Evolutionary conservation across 1,140 invertebrate species (phyloP).

Genomic region (Drosophila lini): DNA sequence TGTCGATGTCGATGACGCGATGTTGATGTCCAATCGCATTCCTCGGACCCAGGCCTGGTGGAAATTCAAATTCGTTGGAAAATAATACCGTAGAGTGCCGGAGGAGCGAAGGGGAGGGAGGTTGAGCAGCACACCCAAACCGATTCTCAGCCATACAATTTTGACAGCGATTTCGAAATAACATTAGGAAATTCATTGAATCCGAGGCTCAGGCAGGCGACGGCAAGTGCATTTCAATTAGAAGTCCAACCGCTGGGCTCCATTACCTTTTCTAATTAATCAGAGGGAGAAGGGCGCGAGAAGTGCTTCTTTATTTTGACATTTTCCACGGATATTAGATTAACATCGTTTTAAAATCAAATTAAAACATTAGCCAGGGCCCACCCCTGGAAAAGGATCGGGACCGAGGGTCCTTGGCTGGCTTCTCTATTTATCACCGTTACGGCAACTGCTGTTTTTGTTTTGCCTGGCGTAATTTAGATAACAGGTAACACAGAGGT

Average conservation of each 20-base stretch:
- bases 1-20: slow-evolving; percentile 35
- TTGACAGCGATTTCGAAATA: slow-evolving; percentile 81
- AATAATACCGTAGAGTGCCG: slow-evolving; percentile 78
- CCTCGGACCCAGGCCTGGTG: slow-evolving; percentile 34
- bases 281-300: slow-evolving; percentile 26
- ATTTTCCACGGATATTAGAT: slow-evolving; percentile 84
- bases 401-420: slow-evolving; percentile 29
- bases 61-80: slow-evolving; percentile 73
- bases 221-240: slow-evolving; percentile 83
- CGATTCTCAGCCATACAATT: slow-evolving; percentile 62
- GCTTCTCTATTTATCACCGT: slow-evolving; percentile 52
- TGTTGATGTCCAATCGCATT: slow-evolving; percentile 49
- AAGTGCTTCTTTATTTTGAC: slow-evolving; percentile 76
- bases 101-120: neutral
- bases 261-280: slow-evolving; percentile 74
- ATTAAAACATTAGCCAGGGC: slow-evolving; percentile 81
- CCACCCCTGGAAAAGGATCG: slow-evolving; percentile 53
- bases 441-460: slow-evolving; percentile 79
- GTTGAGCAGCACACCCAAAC: slow-evolving; percentile 45
- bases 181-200: slow-evolving; percentile 83
- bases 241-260: slow-evolving; percentile 14
- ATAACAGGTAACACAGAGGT: slow-evolving; percentile 75
- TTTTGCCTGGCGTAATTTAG: slow-evolving; percentile 81
- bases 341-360: slow-evolving; percentile 84
- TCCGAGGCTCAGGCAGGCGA: slow-evolving; percentile 42